Conservation (phyloP, 2,797 vertebrate genomes). For the Poecile montanus region DNA sequence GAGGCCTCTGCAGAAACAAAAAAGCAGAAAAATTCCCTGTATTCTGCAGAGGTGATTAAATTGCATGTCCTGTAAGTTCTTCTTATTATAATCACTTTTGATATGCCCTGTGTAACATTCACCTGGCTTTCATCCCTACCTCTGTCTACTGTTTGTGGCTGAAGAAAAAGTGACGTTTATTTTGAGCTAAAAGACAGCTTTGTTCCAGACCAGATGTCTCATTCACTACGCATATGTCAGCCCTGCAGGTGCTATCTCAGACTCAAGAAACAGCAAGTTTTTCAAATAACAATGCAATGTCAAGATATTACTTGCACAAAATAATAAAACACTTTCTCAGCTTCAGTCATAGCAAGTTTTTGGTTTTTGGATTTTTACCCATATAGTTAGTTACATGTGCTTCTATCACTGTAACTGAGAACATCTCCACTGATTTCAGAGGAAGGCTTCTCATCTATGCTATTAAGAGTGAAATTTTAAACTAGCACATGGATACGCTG, state of each 20-base stretch:
- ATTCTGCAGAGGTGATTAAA: background rate
- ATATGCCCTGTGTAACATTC: background rate
- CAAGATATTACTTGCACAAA: conserved; percentile 28
- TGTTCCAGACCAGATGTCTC: conserved; percentile 54
- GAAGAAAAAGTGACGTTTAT: conserved; percentile 12
- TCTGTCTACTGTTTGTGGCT: background rate
- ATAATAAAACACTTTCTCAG: background rate
- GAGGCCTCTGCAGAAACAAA: background rate
- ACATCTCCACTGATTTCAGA: background rate
- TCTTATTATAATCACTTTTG: background rate
- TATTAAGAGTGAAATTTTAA: background rate
- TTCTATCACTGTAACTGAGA: background rate
- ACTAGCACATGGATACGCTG: background rate
- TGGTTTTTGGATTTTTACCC: background rate
- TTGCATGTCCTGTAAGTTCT: background rate
- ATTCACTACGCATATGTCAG: conserved; percentile 24
- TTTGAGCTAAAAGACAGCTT: conserved; percentile 49
- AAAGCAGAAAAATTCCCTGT: background rate
- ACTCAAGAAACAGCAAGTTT: conserved; percentile 44
- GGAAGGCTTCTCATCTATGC: background rate
- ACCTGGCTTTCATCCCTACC: conserved; percentile 26
- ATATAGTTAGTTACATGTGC: background rate
- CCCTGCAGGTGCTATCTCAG: conserved; percentile 33
- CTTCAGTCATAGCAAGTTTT: background rate
- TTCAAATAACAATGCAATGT: conserved; percentile 25